Evolutionary conservation across 2,797 vertebrate genomes (phyloP).

Genomic region (Melanotaenia nigrans): DNA sequence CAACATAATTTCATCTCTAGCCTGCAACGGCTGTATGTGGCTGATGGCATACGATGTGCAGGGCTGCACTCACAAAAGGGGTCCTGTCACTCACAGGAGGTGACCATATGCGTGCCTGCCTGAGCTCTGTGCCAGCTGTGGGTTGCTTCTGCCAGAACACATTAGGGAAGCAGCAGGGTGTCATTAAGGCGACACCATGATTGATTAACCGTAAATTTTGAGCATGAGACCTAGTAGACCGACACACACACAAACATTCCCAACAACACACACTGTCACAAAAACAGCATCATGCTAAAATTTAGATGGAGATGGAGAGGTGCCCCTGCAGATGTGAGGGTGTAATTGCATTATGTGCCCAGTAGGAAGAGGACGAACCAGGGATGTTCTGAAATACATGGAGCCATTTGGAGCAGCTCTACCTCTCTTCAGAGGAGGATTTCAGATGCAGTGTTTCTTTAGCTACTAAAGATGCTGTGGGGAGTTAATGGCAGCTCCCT

Average conservation of each 20-base stretch:
- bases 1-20: slow-evolving; percentile 39
- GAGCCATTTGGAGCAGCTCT: slow-evolving; percentile 67
- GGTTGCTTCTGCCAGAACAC: slow-evolving; percentile 84
- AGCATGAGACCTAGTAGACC: slow-evolving; percentile 66
- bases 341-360: slow-evolving; percentile 83
- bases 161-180: slow-evolving; percentile 86
- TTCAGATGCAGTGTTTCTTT: slow-evolving; percentile 50
- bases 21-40: slow-evolving; percentile 70
- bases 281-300: slow-evolving; percentile 36
- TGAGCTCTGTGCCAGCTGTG: slow-evolving; percentile 82
- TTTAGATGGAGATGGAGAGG: slow-evolving; percentile 62
- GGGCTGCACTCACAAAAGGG: slow-evolving; percentile 77
- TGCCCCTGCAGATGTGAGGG: slow-evolving; percentile 82
- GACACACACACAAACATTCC: slow-evolving; percentile 21
- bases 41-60: slow-evolving; percentile 77
- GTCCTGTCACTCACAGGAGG: slow-evolving; percentile 85
- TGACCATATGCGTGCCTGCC: slow-evolving; percentile 87
- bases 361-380: slow-evolving; percentile 74
- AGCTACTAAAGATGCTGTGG: slow-evolving; percentile 45
- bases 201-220: slow-evolving; percentile 86
- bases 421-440: slow-evolving; percentile 56
- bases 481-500: slow-evolving; percentile 56
- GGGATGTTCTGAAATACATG: slow-evolving; percentile 69
- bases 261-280: slow-evolving; percentile 28
- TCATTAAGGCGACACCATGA: slow-evolving; percentile 84